Evolutionary conservation across 2,113 vertebrate genomes (phyloP), one percentile per base, ranked within the genome.

Genomic region (Hydropotes inermis): DNA sequence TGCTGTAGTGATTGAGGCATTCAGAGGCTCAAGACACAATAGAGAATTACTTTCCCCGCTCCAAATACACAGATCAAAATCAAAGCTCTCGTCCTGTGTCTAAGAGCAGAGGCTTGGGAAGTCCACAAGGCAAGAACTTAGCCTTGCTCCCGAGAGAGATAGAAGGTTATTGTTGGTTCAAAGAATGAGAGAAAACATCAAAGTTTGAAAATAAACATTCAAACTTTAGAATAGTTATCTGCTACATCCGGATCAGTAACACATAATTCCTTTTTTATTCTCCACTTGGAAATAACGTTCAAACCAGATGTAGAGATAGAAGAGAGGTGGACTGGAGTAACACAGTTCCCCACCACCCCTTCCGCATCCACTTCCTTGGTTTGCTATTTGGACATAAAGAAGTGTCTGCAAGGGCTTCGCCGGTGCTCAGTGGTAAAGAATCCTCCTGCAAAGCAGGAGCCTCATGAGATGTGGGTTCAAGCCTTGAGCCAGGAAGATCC

Each of bases 181-280:
- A 81, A 50, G 78, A 95, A 88, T 83, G 15, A 89, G 60, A 85
- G 52, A 81, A 55, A 89, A 36, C 82, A 79, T 96, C 78, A 85
- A 98, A 91, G 55, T 90, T 87, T 94, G 78, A 97, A 94, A 97
- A 97, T 57, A 95, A 95, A 79, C 61, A 92, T 94, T 91, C 84
- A 58, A 67, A 95, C 55, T 90, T 94, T 19, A 82, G 84, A 90
- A 82, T 45, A 96, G 19, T 61, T 97, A 61, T 84, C 39, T 92
- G n/a, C 16, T 30, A n/a, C 17, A 91, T 47, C 76, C 55, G 39
- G 28, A 96, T 79, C 64, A 95, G 55, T 67, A 94, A 86, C 89
- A 61, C 13, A 54, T 45, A 45, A 90, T 90, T 90, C 54, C 27
- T 87, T 25, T 25, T 87, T 87, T 93, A 87, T 16, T 97, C 67